Percentiles rank a stretch among this genome's conserved stretches.
Evolutionary conservation across 2,797 vertebrate species (phyloP).

Genomic region (Aplochiton taeniatus): DNA sequence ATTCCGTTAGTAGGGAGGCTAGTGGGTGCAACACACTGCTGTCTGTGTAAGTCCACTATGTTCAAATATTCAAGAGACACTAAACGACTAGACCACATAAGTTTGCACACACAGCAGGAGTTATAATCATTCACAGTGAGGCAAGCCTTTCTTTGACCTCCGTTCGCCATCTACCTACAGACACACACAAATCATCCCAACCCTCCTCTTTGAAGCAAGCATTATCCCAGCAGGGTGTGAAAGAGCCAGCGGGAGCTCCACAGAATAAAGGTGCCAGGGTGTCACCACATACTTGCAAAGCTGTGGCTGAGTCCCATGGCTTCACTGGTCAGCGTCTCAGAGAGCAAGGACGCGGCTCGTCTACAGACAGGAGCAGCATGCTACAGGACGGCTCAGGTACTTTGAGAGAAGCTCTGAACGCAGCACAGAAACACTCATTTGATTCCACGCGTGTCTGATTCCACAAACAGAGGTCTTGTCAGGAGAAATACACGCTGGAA

Average conservation of each 20-base stretch:
- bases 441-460: constrained; percentile 14
- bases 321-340: constrained; percentile 78
- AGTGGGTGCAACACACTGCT: constrained; percentile 38
- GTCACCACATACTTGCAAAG: constrained; percentile 78
- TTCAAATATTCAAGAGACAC: not conserved
- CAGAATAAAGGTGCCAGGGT: constrained; percentile 59
- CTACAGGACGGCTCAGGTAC: constrained; percentile 71
- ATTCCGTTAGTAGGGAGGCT: constrained; percentile 71
- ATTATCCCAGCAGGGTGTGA: constrained; percentile 44
- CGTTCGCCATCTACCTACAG: no score
- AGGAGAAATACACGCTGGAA: constrained; percentile 67
- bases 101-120: not conserved
- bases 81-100: not conserved
- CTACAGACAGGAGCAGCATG: constrained; percentile 72
- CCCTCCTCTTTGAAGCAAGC: constrained; percentile 35
- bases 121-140: not conserved
- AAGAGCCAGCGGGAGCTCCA: constrained; percentile 56
- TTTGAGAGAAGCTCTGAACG: constrained; percentile 55
- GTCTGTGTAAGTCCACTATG: not conserved
- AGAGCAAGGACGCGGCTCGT: constrained; percentile 72
- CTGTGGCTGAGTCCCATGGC: constrained; percentile 78
- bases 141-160: not conserved
- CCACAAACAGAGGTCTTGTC: constrained; percentile 56
- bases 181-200: constrained; percentile 8
- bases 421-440: constrained; percentile 48